Percentiles rank a stretch among this genome's conserved stretches.
Conservation (phyloP, 2,888 invertebrate species). For the Amphimallon solstitiale region DNA sequence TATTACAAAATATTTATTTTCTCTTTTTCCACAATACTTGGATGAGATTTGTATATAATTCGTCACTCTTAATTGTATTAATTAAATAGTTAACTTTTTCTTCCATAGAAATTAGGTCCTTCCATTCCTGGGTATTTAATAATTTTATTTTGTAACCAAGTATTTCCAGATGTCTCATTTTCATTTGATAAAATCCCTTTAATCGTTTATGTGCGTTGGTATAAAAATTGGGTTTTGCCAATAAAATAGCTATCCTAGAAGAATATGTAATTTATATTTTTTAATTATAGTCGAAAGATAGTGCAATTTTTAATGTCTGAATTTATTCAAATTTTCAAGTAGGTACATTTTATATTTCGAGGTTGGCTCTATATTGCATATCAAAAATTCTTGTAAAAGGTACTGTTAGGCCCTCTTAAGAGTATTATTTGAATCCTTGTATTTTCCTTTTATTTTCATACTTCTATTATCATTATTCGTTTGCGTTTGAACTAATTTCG, state of each 20-base stretch:
- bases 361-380: no score
- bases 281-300: no score
- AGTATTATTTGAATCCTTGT: no score
- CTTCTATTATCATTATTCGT: no score
- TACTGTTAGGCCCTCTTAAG: no score
- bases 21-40: not conserved
- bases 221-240: conserved; percentile 63
- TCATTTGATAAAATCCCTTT: conserved; percentile 66
- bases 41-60: conserved; percentile 11
- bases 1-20: conserved; percentile 11
- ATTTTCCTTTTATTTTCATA: no score
- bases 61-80: conserved; percentile 13
- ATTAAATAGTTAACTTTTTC: conserved; percentile 65
- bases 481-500: no score
- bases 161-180: conserved; percentile 71
- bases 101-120: conserved; percentile 66
- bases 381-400: no score
- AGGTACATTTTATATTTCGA: no score
- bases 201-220: conserved; percentile 64
- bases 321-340: no score
- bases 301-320: no score
- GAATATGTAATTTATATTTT: conserved; percentile 25
- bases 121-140: conserved; percentile 67
- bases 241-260: conserved; percentile 64
- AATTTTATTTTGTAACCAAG: conserved; percentile 70